Conservation (phyloP, 2,797 vertebrate species). For the Clarias pachynema region DNA sequence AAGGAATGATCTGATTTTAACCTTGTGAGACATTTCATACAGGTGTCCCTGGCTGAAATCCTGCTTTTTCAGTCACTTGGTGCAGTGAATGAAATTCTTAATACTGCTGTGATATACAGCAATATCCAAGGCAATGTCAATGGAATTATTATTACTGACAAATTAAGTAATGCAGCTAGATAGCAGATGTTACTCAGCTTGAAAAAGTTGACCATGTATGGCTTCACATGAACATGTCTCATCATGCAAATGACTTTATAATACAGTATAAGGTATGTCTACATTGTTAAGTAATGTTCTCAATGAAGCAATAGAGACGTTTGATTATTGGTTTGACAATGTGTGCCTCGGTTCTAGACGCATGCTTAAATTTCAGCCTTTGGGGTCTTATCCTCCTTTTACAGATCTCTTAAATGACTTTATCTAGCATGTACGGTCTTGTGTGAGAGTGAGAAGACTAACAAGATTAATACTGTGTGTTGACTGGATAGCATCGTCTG, state of each 20-base stretch:
- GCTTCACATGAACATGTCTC: background rate
- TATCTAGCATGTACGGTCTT: background rate
- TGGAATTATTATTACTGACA: background rate
- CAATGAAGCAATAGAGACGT: background rate
- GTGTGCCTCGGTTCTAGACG: background rate
- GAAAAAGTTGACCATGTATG: background rate
- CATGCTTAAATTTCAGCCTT: conserved; percentile 13
- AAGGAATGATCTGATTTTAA: background rate
- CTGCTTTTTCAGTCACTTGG: background rate
- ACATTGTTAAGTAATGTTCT: background rate
- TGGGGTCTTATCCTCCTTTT: background rate
- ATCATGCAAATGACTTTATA: background rate
- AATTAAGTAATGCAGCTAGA: background rate
- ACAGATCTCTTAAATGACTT: conserved; percentile 8
- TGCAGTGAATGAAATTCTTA: conserved; percentile 14
- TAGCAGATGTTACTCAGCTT: conserved; percentile 21
- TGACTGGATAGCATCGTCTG: conserved; percentile 4
- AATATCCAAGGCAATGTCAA: background rate
- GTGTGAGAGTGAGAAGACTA: background rate
- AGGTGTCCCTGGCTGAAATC: conserved; percentile 1
- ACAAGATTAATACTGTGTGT: conserved; percentile 10
- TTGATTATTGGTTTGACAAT: background rate
- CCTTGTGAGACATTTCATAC: background rate
- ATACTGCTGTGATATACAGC: background rate
- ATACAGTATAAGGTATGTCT: background rate